These are phyloP conservation scores for Poeciliopsis occidentalis DNA, from an alignment of 2,113 vertebrate genomes.

Conservation along the genomic window DNA sequence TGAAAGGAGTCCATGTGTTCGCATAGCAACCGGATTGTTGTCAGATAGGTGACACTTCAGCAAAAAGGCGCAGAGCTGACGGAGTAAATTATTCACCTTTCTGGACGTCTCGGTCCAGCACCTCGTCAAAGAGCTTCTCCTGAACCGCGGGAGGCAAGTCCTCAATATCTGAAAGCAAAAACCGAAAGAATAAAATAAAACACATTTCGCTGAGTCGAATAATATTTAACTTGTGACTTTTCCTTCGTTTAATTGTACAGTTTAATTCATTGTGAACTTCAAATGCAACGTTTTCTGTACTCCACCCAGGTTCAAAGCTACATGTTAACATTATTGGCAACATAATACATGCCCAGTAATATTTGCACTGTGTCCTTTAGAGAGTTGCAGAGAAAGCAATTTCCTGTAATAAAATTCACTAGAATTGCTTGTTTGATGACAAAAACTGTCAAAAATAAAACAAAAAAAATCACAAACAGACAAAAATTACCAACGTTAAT, in stretches of 20 bases:
- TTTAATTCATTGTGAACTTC: no score
- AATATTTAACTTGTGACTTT: neutral
- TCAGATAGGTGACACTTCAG: slow-evolving; percentile 6
- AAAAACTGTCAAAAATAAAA: no score
- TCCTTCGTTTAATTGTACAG: no score
- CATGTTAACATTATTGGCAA: no score
- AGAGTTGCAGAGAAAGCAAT: no score
- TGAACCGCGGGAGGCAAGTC: slow-evolving; percentile 95
- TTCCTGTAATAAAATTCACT: no score
- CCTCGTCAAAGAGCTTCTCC: slow-evolving; percentile 97
- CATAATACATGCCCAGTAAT: no score
- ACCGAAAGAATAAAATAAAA: neutral
- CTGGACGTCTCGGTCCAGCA: slow-evolving; percentile 97
- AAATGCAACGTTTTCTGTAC: no score
- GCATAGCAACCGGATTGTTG: slow-evolving; percentile 6
- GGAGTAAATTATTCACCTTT: slow-evolving; percentile 85
- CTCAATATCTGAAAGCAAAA: slow-evolving; percentile 90
- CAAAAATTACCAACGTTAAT: neutral
- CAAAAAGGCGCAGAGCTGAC: neutral
- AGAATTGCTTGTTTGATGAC: no score
- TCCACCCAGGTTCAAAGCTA: no score
- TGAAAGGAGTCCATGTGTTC: slow-evolving; percentile 28
- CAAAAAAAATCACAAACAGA: neutral
- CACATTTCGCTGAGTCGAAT: neutral
- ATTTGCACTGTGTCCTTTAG: no score